phyloP scores from a whole-genome alignment of 2,888 invertebrate species.

The Hirudinaria manillensis region DNA sequence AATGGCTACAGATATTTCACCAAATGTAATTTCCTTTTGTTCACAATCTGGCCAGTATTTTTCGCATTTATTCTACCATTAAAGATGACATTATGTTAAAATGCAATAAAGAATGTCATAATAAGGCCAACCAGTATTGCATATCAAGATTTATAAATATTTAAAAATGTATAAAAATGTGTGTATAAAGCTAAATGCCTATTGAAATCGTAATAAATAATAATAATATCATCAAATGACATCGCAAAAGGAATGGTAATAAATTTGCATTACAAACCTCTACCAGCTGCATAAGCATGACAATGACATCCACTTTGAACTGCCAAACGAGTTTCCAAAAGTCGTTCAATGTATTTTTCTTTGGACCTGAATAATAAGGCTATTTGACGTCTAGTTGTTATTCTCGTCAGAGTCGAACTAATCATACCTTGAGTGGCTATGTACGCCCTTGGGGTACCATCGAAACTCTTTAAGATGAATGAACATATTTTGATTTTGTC shows the following conservation, averaged over 20 bases:
- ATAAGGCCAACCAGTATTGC: too few species aligned
- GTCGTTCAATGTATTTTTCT: neutral
- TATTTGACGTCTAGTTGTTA: too few species aligned
- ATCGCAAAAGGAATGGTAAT: too few species aligned
- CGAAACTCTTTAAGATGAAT: neutral
- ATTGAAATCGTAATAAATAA: neutral
- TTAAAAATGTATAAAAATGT: too few species aligned
- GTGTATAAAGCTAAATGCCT: too few species aligned
- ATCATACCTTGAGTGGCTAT: conserved; percentile 14
- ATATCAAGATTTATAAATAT: too few species aligned
- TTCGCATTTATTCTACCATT: neutral
- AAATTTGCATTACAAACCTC: too few species aligned
- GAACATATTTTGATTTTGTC: too few species aligned
- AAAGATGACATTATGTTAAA: neutral
- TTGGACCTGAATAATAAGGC: neutral
- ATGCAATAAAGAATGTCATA: neutral
- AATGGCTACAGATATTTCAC: neutral
- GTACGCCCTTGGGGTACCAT: neutral
- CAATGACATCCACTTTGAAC: neutral
- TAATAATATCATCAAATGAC: neutral
- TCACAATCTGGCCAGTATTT: neutral
- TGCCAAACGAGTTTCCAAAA: conserved; percentile 19
- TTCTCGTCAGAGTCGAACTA: too few species aligned
- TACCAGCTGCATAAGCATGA: neutral
- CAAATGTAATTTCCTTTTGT: neutral